phyloP scores from a whole-genome alignment of 2,797 vertebrate species.

The Salmo trutta region DNA sequence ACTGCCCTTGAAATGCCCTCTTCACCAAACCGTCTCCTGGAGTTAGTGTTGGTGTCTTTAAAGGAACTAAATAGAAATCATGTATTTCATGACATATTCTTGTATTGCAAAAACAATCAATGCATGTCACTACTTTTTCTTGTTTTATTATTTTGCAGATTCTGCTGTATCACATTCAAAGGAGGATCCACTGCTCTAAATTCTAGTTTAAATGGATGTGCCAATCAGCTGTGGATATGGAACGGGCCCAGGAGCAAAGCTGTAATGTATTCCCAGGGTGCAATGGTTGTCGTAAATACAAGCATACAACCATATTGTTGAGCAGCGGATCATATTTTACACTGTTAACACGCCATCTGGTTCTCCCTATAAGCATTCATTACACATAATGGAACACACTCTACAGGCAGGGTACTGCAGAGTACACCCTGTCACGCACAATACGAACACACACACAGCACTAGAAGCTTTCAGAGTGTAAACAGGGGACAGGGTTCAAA shows the following conservation, averaged over 20 bases:
- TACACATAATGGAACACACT: conserved; percentile 73
- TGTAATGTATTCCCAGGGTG: conserved; percentile 65
- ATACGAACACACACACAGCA: conserved; percentile 31
- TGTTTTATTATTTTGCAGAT: background rate
- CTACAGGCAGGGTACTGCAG: conserved; percentile 50
- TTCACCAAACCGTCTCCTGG: background rate
- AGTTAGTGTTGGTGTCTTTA: background rate
- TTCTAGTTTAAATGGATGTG: background rate
- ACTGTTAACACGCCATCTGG: conserved; percentile 84
- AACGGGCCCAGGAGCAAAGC: conserved; percentile 44
- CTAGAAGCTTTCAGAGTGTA: background rate
- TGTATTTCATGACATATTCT: too few relatives aligned
- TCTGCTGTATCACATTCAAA: background rate
- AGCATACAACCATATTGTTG: conserved; percentile 78
- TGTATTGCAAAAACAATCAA: too few relatives aligned
- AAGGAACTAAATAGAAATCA: too few relatives aligned
- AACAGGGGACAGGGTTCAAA: background rate
- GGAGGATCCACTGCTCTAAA: background rate
- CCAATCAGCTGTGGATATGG: background rate
- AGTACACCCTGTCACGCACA: conserved; percentile 1
- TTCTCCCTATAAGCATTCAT: conserved; percentile 76
- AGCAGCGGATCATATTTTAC: conserved; percentile 80
- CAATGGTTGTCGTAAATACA: conserved; percentile 78
- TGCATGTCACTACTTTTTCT: background rate
- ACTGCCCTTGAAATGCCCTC: background rate